Evolutionary conservation across 2,888 invertebrate species (phyloP).

Genomic region (Pheosia tremula): DNA sequence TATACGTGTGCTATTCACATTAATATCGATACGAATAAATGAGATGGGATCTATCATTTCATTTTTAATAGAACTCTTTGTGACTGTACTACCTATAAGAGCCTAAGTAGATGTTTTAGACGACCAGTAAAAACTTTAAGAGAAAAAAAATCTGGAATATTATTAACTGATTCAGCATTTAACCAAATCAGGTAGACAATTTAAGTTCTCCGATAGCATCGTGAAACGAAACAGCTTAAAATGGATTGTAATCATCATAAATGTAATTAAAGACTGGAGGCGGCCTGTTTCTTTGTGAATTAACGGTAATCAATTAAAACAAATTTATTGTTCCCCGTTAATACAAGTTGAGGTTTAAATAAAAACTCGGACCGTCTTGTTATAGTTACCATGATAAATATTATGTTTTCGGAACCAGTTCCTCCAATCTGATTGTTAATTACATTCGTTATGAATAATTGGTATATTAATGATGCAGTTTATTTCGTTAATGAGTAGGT

Average conservation of each 20-base stretch:
- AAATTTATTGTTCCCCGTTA: constrained; percentile 66
- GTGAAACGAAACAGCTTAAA: constrained; percentile 49
- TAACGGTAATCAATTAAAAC: constrained; percentile 75
- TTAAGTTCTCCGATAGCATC: constrained; percentile 32
- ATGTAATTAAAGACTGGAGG: constrained; percentile 70
- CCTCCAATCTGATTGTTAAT: constrained; percentile 44
- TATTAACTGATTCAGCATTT: constrained; percentile 26
- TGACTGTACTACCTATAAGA: no score
- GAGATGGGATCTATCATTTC: constrained; percentile 37
- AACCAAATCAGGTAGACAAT: constrained; percentile 30
- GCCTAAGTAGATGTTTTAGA: no score
- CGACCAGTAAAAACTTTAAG: background rate
- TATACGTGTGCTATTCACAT: constrained; percentile 17
- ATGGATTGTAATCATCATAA: constrained; percentile 63
- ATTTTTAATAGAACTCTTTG: constrained; percentile 22
- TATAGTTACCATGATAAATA: constrained; percentile 68
- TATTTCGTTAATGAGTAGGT: constrained; percentile 14
- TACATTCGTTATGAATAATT: constrained; percentile 40
- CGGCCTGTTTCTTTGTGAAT: constrained; percentile 69
- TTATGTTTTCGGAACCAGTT: constrained; percentile 59
- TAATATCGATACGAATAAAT: constrained; percentile 29
- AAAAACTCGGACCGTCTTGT: constrained; percentile 61
- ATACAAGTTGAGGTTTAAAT: constrained; percentile 55
- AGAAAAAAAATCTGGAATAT: constrained; percentile 13
- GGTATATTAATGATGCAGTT: constrained; percentile 25